These are phyloP conservation scores for Podilymbus podiceps DNA, from an alignment of 2,113 vertebrate species.

Conservation along the genomic window DNA sequence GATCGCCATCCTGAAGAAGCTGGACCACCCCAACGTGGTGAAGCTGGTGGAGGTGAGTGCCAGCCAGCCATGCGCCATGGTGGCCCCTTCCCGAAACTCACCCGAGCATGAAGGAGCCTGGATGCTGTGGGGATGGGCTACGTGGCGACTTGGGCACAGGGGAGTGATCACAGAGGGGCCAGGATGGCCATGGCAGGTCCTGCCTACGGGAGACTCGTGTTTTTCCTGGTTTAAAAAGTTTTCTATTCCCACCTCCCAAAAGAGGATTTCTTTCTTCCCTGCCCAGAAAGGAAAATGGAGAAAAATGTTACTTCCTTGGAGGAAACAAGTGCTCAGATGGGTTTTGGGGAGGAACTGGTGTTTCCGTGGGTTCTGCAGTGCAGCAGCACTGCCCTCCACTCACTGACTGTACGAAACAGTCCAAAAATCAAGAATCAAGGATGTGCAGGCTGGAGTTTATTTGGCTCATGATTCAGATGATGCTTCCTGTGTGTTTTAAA, in stretches of 20 bases:
- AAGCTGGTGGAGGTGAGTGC: conserved; percentile 89
- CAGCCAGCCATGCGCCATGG: too few relatives aligned
- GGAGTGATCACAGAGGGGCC: not conserved
- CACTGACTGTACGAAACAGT: not conserved
- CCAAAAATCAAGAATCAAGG: not conserved
- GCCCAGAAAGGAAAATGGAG: not conserved
- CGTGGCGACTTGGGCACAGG: rapidly evolving
- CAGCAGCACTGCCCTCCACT: not conserved
- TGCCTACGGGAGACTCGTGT: not conserved
- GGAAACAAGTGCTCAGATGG: not conserved
- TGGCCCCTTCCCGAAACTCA: not conserved
- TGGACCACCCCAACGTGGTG: conserved; percentile 96
- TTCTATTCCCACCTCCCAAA: not conserved
- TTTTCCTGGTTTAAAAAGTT: not conserved
- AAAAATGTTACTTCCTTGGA: not conserved
- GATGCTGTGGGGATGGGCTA: not conserved
- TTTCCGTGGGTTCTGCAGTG: not conserved
- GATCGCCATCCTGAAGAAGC: conserved; percentile 97
- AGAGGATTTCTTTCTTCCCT: not conserved
- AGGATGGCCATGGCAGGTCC: not conserved
- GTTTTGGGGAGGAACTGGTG: not conserved
- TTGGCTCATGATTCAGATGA: conserved; percentile 41
- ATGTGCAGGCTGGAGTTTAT: conserved; percentile 18
- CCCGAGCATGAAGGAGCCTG: rapidly evolving
- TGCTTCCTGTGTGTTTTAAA: conserved; percentile 47